A percentile compares a stretch with the other conserved stretches of the same genome.
phyloP scores from a whole-genome alignment of 2,888 invertebrate genomes.

The Erebia ligea region DNA sequence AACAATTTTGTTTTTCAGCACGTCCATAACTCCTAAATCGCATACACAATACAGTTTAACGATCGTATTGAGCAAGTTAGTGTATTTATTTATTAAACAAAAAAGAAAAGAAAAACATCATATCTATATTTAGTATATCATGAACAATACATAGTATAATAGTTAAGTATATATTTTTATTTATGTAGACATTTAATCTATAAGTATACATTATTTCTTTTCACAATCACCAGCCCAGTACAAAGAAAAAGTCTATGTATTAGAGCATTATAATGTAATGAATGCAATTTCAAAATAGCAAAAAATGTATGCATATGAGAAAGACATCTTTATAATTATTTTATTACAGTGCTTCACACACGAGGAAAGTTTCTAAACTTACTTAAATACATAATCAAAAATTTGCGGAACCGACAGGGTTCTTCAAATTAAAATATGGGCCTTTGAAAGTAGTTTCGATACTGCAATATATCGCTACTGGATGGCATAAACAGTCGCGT shows the following conservation, averaged over 20 bases:
- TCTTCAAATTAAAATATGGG: no score
- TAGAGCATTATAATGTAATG: not conserved
- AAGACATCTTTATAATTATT: no score
- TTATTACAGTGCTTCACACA: no score
- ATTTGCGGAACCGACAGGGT: no score
- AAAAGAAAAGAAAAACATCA: constrained; percentile 17
- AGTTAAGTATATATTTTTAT: not conserved
- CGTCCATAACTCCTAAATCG: constrained; percentile 10
- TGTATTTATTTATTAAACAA: constrained; percentile 5
- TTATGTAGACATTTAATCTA: not conserved
- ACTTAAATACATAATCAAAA: no score
- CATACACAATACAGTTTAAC: constrained; percentile 16
- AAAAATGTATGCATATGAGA: not conserved
- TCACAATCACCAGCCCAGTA: not conserved
- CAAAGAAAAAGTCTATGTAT: not conserved
- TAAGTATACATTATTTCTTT: constrained; percentile 1
- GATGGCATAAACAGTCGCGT: no score
- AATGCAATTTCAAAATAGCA: not conserved
- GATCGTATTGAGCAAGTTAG: constrained; percentile 37
- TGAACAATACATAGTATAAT: not conserved
- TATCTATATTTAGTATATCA: constrained; percentile 21
- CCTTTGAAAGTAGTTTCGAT: no score
- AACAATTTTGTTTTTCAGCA: constrained; percentile 16
- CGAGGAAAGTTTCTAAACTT: no score
- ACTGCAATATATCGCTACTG: no score